A percentile compares a stretch with the other conserved stretches of the same genome.
phyloP scores from a whole-genome alignment of 2,113 vertebrate species.

The Willisornis vidua region DNA sequence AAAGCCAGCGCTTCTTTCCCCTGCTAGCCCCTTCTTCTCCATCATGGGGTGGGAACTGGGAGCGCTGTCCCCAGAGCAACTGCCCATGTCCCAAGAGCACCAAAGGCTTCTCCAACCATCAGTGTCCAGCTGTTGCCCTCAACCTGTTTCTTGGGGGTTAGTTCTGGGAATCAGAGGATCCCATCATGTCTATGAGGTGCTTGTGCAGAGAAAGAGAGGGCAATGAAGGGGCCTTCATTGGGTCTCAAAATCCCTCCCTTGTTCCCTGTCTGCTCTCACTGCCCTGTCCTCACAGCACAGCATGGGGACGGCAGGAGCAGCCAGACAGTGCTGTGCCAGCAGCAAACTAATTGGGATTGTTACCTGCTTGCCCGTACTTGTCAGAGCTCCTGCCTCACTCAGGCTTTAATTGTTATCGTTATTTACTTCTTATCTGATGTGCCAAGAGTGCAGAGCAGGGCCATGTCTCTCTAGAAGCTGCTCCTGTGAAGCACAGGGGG shows the following conservation, averaged over 20 bases:
- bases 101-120: neutral
- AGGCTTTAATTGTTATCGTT: constrained; percentile 6
- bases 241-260: neutral
- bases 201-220: neutral
- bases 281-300: neutral
- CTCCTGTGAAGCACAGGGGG: neutral
- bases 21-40: neutral
- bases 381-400: constrained; percentile 10
- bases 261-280: neutral
- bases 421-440: neutral
- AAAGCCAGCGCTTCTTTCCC: neutral
- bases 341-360: constrained; percentile 21
- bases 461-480: neutral
- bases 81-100: neutral
- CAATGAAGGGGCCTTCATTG: neutral
- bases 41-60: neutral
- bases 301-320: neutral
- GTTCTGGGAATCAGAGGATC: neutral
- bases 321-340: neutral
- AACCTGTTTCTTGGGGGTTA: neutral
- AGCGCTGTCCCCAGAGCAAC: neutral
- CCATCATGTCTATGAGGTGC: fast-evolving
- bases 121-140: neutral
- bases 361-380: constrained; percentile 37
- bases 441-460: neutral